Evolutionary conservation across 2,113 vertebrate species (phyloP).

Genomic region (Cebidichthys violaceus): DNA sequence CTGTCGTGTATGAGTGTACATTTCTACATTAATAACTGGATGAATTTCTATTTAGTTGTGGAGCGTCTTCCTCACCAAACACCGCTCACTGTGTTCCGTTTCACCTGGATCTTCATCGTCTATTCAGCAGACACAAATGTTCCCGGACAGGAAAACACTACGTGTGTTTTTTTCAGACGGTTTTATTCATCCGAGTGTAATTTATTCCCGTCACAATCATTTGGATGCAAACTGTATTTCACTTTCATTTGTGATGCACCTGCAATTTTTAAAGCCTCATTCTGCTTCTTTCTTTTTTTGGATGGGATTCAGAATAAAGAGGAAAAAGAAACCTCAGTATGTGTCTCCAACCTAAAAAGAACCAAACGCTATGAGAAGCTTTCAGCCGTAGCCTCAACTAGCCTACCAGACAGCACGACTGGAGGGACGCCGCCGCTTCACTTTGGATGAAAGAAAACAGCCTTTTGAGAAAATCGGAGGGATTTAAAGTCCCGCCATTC

Average conservation of each 20-base stretch:
- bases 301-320: constrained; percentile 24
- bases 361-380: constrained; percentile 20
- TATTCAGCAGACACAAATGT: constrained; percentile 14
- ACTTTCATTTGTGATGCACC: constrained; percentile 40
- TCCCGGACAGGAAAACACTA: background rate
- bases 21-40: background rate
- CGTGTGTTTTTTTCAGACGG: background rate
- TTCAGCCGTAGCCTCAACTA: background rate
- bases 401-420: background rate
- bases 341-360: background rate
- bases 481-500: background rate
- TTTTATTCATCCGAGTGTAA: constrained; percentile 23
- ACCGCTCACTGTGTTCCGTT: no score
- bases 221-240: constrained; percentile 36
- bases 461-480: background rate
- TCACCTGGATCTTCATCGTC: background rate
- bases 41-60: background rate
- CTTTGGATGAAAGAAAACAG: background rate
- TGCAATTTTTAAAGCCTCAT: constrained; percentile 33
- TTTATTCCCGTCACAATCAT: constrained; percentile 50
- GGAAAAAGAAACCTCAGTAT: background rate
- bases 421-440: background rate
- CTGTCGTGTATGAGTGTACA: background rate
- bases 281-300: background rate
- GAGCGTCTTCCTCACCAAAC: background rate